Evolutionary conservation across 2,888 invertebrate genomes (phyloP).

Genomic region (Chloromyia formosa): DNA sequence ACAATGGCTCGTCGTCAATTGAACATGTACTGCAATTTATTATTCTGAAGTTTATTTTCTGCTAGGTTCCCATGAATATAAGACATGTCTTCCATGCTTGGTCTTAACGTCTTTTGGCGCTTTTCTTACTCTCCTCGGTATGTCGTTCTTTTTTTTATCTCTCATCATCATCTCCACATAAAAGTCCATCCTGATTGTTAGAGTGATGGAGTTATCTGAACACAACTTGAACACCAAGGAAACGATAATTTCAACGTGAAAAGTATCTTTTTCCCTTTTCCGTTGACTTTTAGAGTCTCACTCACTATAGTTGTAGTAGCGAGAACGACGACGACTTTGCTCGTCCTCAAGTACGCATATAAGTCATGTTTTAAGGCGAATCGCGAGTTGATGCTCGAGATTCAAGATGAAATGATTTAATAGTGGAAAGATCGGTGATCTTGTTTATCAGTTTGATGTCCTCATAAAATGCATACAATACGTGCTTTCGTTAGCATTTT

Average conservation of each 20-base stretch:
- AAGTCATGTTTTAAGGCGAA: constrained; percentile 18
- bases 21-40: constrained; percentile 30
- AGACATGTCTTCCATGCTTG: not conserved
- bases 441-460: constrained; percentile 49
- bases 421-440: constrained; percentile 44
- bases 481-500: constrained; percentile 50
- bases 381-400: not conserved
- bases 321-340: not conserved
- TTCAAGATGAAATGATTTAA: constrained; percentile 49
- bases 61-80: constrained; percentile 28
- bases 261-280: constrained; percentile 16
- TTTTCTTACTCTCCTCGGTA: not conserved
- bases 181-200: not conserved
- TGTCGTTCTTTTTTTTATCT: not conserved
- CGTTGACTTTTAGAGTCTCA: not conserved
- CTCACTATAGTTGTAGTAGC: not conserved
- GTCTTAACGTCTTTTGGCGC: not conserved
- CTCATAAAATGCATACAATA: constrained; percentile 50
- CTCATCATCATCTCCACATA: not conserved
- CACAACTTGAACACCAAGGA: constrained; percentile 25
- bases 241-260: constrained; percentile 35
- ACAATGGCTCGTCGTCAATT: constrained; percentile 4
- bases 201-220: constrained; percentile 27
- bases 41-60: constrained; percentile 4
- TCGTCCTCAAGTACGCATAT: not conserved